Base-by-base conservation (phyloP, 2,797 vertebrate genomes). In the Sebastes minor region DNA sequence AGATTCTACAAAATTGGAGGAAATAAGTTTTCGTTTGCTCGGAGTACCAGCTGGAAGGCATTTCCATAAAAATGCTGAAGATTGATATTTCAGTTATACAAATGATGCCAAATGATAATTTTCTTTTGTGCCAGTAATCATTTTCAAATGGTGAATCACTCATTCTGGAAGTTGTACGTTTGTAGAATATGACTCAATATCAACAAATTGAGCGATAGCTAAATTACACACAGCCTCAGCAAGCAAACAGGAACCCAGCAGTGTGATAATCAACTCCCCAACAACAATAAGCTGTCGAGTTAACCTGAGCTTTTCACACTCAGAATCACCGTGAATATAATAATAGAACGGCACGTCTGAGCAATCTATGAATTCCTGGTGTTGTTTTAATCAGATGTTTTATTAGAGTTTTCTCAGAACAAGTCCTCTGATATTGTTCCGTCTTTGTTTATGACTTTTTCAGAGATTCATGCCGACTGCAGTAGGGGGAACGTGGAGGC, bases 381-480 rank as follows among this genome's bases (percentile, higher is more conserved):
- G 18, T n/a, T 22, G 27, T 30, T 84, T 71, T 76, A 78, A 78
- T 83, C 18, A 27, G 60, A 62, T 56, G 53, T 22, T 57, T 74
- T 46, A 67, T 66, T 66, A 9, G 11, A 49, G 32, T 25, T 66
- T 59, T 59, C 60, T n/a, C 14, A 42, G 2, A 2, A 60, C 53
- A 16, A 10, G 5, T 53, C 27, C 13, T 61, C 25, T 56, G 42
- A 72, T 38, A 49, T 60, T 49, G 32, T 14, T 6, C 8, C 9
- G 1, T 60, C 13, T 28, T 28, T 64, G 55, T 71, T 67, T 38
- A 33, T 46, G 12, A 35, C 1, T 23, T 46, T 64, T 18, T 42
- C 22, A 6, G n/a, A 46, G 35, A 72, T 71, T 22, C 11, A 14
- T 8, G 16, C 6, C 14, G 16, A 13, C 14, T 18, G 27, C 4